These are phyloP conservation scores for Lacerta viridis DNA, from an alignment of 2,797 vertebrate genomes.

Conservation along the genomic window DNA sequence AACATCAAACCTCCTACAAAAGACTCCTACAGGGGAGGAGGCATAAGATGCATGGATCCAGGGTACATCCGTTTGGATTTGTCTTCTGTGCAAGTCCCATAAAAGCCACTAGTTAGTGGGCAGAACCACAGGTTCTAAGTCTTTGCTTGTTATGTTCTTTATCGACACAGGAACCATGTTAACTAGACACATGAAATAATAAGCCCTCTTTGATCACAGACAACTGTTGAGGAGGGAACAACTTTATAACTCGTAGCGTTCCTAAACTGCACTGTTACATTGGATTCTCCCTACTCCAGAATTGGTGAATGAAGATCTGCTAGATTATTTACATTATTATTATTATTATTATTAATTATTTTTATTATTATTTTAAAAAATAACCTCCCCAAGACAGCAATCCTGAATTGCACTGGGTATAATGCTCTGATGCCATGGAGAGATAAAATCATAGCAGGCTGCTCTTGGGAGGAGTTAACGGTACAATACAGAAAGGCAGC, in stretches of 20 bases:
- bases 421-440: conserved; percentile 34
- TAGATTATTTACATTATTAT: conserved; percentile 34
- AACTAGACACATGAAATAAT: conserved; percentile 48
- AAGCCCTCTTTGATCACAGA: conserved; percentile 25
- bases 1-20: conserved; percentile 69
- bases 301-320: conserved; percentile 53
- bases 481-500: conserved; percentile 41
- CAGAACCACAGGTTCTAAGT: conserved; percentile 36
- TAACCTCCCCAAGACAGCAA: background rate
- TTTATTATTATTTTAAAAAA: background rate
- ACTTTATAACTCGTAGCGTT: conserved; percentile 2
- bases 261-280: background rate
- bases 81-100: conserved; percentile 30
- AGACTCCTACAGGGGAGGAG: conserved; percentile 60
- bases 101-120: conserved; percentile 25
- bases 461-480: conserved; percentile 4
- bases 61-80: conserved; percentile 45
- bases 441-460: conserved; percentile 27
- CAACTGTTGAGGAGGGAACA: conserved; percentile 1
- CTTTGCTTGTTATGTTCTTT: conserved; percentile 8
- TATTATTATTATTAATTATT: background rate
- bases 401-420: conserved; percentile 20
- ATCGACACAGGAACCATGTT: conserved; percentile 33
- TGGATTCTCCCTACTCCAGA: conserved; percentile 38
- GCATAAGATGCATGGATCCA: conserved; percentile 49